phyloP scores from a whole-genome alignment of 2,113 vertebrate species.

The Anguilla japonica region DNA sequence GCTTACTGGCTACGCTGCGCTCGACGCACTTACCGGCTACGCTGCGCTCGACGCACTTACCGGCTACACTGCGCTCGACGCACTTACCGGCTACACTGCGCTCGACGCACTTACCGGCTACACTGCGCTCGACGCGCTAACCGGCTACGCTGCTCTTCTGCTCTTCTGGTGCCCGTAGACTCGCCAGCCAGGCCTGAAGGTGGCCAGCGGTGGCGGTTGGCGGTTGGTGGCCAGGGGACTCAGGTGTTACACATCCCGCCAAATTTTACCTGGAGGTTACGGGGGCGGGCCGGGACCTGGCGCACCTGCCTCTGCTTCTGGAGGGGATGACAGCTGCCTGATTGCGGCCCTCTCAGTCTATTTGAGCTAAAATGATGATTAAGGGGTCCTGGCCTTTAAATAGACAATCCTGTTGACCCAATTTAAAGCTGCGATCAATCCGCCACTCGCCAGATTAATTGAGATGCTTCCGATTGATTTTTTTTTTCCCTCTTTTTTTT shows the following conservation, averaged over 20 bases:
- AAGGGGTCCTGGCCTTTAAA: conserved; percentile 80
- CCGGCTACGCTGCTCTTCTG: neutral
- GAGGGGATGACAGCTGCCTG: neutral
- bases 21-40: too few species aligned
- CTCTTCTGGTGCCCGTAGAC: neutral
- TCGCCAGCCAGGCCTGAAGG: neutral
- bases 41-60: too few species aligned
- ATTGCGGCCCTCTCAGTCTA: conserved; percentile 48
- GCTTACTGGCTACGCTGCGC: too few species aligned
- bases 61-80: too few species aligned
- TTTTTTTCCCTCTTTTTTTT: conserved; percentile 60
- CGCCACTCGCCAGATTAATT: conserved; percentile 74
- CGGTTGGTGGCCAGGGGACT: too few species aligned
- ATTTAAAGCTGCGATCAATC: conserved; percentile 79
- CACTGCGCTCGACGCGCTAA: neutral
- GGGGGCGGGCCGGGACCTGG: too few species aligned
- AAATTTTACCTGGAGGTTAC: neutral
- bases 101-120: neutral
- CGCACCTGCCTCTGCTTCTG: neutral
- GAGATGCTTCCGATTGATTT: conserved; percentile 77
- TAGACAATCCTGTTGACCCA: conserved; percentile 79
- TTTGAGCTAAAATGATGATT: conserved; percentile 76
- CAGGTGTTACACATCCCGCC: neutral
- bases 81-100: too few species aligned
- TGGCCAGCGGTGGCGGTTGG: neutral